These are phyloP conservation scores for Mus spretus DNA, from an alignment of 2,797 vertebrate species.

Conservation along the genomic window DNA sequence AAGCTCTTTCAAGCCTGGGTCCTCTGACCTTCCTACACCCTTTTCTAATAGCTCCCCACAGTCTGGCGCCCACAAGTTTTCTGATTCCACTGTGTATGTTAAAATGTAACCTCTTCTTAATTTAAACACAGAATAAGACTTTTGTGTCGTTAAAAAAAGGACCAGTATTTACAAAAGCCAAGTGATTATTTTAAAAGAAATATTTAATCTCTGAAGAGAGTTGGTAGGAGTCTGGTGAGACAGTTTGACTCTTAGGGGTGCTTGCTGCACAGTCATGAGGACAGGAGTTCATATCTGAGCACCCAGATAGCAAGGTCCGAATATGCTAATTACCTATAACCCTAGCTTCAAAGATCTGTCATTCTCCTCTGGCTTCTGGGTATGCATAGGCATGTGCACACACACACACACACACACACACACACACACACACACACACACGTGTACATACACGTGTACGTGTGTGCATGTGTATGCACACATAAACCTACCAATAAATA, in stretches of 20 bases:
- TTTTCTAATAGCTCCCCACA: background rate
- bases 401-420: background rate
- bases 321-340: background rate
- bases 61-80: background rate
- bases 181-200: conserved; percentile 12
- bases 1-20: background rate
- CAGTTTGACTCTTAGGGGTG: background rate
- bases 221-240: background rate
- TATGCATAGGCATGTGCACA: too few species aligned
- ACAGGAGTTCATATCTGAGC: background rate
- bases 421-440: background rate
- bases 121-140: conserved; percentile 12
- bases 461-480: too few species aligned
- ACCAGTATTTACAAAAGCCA: background rate
- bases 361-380: background rate
- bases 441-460: background rate
- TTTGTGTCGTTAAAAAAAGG: conserved; percentile 30
- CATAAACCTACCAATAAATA: background rate
- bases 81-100: background rate
- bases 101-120: conserved; percentile 9
- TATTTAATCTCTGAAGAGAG: conserved; percentile 5
- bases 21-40: background rate
- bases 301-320: background rate
- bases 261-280: background rate
- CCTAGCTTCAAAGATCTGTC: background rate